Percentiles rank a stretch among this genome's conserved stretches.
Conservation (phyloP, 2,113 vertebrate genomes). For the Orycteropus afer region DNA sequence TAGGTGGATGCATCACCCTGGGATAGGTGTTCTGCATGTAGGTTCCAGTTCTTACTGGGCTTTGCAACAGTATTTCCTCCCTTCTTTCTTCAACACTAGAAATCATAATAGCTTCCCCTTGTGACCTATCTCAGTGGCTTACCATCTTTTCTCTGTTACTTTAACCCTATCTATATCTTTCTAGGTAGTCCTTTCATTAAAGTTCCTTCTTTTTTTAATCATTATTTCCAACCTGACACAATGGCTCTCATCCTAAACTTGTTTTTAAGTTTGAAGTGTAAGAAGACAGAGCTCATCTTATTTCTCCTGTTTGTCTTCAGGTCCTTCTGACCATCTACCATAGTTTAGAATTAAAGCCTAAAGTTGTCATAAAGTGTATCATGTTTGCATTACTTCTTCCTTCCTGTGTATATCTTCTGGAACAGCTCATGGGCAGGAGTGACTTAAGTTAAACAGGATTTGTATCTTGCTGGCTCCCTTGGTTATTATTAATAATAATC, state of each 20-base stretch:
- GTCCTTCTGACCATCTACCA: neutral
- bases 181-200: neutral
- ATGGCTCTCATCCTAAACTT: neutral
- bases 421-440: neutral
- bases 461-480: neutral
- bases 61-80: neutral
- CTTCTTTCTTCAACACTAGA: neutral
- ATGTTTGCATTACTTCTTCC: neutral
- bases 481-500: no score
- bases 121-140: neutral
- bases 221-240: neutral
- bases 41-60: neutral
- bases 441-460: neutral
- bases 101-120: neutral
- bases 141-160: neutral
- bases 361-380: neutral
- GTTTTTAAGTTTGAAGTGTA: neutral
- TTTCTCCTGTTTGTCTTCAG: neutral
- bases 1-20: no score
- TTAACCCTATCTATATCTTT: neutral
- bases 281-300: neutral
- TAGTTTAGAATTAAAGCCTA: neutral
- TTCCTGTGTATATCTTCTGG: neutral
- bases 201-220: neutral
- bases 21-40: no score